Conservation (phyloP, 2,113 vertebrate genomes). For the Periophthalmodon schlosseri region DNA sequence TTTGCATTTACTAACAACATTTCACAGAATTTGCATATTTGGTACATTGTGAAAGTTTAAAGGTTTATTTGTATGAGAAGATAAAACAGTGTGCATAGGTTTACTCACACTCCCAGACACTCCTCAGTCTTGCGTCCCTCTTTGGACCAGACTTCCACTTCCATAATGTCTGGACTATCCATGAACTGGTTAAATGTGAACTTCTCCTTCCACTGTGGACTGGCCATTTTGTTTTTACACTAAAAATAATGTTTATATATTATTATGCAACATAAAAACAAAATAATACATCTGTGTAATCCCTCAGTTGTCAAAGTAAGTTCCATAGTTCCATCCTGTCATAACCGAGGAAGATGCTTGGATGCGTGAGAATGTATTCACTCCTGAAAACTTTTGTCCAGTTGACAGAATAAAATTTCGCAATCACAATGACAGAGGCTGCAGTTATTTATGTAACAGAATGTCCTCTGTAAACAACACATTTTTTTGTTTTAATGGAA, state of each 20-base stretch:
- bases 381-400: too few relatives aligned
- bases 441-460: too few relatives aligned
- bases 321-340: too few relatives aligned
- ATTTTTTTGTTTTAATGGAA: too few relatives aligned
- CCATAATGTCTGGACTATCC: conserved; percentile 84
- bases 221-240: conserved; percentile 87
- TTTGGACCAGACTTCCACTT: conserved; percentile 90
- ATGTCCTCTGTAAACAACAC: too few relatives aligned
- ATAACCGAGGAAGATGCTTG: too few relatives aligned
- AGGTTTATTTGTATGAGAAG: neutral
- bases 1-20: conserved; percentile 4
- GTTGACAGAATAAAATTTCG: too few relatives aligned
- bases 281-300: too few relatives aligned
- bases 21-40: conserved; percentile 1
- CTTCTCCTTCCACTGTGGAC: conserved; percentile 94
- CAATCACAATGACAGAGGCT: neutral
- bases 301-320: too few relatives aligned
- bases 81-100: neutral
- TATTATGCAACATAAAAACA: neutral
- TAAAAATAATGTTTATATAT: conserved; percentile 58
- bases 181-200: conserved; percentile 94
- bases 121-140: conserved; percentile 85
- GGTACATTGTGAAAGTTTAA: neutral
- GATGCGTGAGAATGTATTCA: too few relatives aligned
- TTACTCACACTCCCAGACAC: conserved; percentile 87